Conservation (phyloP, 2,113 vertebrate genomes). For the Pogona vitticeps region DNA sequence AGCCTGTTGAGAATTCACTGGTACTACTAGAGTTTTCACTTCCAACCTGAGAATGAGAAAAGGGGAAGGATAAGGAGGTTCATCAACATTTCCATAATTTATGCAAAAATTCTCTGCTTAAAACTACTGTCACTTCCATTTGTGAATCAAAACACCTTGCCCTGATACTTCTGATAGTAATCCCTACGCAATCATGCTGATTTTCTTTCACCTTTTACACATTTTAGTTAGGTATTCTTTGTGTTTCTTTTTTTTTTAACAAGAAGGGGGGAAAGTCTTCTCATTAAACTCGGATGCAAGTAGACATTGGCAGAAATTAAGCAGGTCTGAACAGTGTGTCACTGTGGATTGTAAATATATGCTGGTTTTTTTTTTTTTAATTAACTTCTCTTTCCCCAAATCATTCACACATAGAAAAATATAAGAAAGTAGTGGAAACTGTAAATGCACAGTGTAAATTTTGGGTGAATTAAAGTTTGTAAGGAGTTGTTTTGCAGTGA, state of each 20-base stretch:
- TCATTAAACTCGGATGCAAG: not conserved
- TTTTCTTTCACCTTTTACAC: not conserved
- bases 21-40: too few relatives aligned
- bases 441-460: conserved; percentile 20
- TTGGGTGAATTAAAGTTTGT: conserved; percentile 14
- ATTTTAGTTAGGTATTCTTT: not conserved
- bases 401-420: conserved; percentile 30
- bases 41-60: too few relatives aligned
- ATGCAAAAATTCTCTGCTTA: too few relatives aligned
- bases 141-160: not conserved
- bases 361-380: not conserved
- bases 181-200: not conserved
- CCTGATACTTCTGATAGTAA: not conserved
- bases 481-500: conserved; percentile 11
- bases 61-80: too few relatives aligned
- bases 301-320: conserved; percentile 29
- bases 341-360: not conserved
- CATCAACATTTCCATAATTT: too few relatives aligned
- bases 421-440: conserved; percentile 26
- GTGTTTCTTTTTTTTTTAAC: too few relatives aligned
- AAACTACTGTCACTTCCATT: too few relatives aligned
- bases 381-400: conserved; percentile 14
- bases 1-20: too few relatives aligned
- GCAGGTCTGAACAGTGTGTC: conserved; percentile 7
- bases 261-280: too few relatives aligned